These are phyloP conservation scores for Eilema sororculum DNA, from an alignment of 2,888 invertebrate species.

Conservation along the genomic window DNA sequence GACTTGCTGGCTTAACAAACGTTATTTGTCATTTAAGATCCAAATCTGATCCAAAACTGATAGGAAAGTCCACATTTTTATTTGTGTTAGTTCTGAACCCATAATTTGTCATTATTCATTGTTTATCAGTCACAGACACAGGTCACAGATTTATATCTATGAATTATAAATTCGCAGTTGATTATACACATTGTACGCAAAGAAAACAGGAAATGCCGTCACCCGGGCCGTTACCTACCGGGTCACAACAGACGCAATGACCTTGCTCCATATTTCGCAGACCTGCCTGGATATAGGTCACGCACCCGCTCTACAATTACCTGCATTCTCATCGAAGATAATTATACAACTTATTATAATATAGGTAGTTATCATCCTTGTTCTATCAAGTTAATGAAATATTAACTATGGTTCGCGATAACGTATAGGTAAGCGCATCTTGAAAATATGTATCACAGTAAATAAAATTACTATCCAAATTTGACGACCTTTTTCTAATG, in stretches of 20 bases:
- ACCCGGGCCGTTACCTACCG: slow-evolving; percentile 48
- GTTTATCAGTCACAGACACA: background rate
- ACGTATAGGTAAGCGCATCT: no score
- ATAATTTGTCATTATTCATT: background rate
- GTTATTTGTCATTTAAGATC: no score
- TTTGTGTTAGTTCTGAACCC: no score
- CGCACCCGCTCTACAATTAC: slow-evolving; percentile 47
- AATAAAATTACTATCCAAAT: no score
- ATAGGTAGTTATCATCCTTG: slow-evolving; percentile 55
- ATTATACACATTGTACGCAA: background rate
- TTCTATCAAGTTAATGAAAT: slow-evolving; percentile 44
- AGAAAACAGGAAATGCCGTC: slow-evolving; percentile 29
- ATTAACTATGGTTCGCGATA: background rate
- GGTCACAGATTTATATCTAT: background rate
- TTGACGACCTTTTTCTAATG: no score
- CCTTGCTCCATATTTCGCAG: slow-evolving; percentile 73
- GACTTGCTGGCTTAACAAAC: no score
- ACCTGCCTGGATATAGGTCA: slow-evolving; percentile 60
- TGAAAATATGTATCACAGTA: no score
- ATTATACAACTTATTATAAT: slow-evolving; percentile 56
- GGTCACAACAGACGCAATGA: slow-evolving; percentile 59
- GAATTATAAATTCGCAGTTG: background rate
- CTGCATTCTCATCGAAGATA: slow-evolving; percentile 54
- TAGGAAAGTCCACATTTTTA: no score
- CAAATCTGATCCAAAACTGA: no score